Conservation (phyloP, 2,797 vertebrate genomes). For the Phoxinus dragarum region DNA sequence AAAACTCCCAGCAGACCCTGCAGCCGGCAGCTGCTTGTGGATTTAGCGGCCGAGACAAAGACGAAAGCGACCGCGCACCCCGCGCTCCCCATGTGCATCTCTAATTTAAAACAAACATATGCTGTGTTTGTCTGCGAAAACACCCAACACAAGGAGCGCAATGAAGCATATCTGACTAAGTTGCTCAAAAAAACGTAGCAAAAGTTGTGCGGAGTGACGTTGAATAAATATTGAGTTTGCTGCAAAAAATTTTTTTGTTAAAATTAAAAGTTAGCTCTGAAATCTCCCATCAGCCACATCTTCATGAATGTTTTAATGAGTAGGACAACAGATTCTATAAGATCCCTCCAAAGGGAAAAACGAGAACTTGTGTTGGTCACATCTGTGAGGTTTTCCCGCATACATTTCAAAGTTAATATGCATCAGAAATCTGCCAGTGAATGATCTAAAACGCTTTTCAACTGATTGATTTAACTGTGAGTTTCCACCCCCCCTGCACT, state of each 20-base stretch:
- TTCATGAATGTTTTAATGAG: not conserved
- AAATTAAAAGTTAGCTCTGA: not conserved
- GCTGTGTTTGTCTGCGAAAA: constrained; percentile 24
- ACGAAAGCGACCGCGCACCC: constrained; percentile 72
- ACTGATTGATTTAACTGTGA: not conserved
- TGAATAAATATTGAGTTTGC: not conserved
- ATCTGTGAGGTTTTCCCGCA: not conserved
- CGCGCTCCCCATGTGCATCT: constrained; percentile 61
- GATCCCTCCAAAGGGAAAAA: not conserved
- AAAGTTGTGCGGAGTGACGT: not conserved
- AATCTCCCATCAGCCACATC: not conserved
- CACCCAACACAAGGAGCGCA: constrained; percentile 1
- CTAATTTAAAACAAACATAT: constrained; percentile 63
- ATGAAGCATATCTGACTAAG: not conserved
- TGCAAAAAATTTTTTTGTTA: not conserved
- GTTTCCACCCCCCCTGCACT: not conserved
- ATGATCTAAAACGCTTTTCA: constrained; percentile 1
- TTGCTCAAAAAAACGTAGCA: not conserved
- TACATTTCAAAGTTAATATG: not conserved
- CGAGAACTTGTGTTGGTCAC: not conserved
- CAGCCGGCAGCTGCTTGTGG: constrained; percentile 88
- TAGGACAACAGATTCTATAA: not conserved
- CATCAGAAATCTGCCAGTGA: not conserved
- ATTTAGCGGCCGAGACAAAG: constrained; percentile 83
- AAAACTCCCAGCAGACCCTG: constrained; percentile 86